Evolutionary conservation across 2,113 vertebrate species (phyloP).

Genomic region (Pelobates fuscus): DNA sequence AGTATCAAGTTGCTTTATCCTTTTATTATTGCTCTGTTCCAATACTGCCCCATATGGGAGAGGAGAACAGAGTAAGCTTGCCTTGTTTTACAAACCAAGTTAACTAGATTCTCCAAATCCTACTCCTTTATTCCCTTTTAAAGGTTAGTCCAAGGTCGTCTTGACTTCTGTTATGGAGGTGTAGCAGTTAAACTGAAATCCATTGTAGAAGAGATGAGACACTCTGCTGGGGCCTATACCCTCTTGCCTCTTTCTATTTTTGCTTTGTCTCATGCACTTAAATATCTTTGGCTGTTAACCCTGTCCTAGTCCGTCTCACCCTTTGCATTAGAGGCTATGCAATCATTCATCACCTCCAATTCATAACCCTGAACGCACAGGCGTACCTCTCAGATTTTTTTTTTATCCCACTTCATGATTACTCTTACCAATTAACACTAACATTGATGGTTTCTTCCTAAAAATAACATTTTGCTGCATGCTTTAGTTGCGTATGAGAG

Average conservation of each 20-base stretch:
- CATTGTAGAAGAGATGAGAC: slow-evolving; percentile 78
- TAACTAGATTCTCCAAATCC: too few species aligned
- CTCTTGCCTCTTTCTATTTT: slow-evolving; percentile 72
- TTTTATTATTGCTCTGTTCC: too few species aligned
- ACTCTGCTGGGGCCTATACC: slow-evolving; percentile 76
- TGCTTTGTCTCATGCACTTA: slow-evolving; percentile 65
- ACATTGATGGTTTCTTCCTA: slow-evolving; percentile 87
- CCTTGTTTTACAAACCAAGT: too few species aligned
- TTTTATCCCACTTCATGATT: slow-evolving; percentile 63
- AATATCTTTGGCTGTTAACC: slow-evolving; percentile 67
- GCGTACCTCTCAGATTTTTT: slow-evolving; percentile 61
- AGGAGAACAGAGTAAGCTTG: too few species aligned
- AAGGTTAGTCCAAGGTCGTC: background rate
- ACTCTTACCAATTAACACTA: slow-evolving; percentile 82
- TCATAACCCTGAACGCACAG: slow-evolving; percentile 28
- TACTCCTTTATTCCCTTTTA: too few species aligned
- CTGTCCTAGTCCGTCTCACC: slow-evolving; percentile 88
- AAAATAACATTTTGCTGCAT: slow-evolving; percentile 75
- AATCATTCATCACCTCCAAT: slow-evolving; percentile 84
- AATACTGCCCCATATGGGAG: too few species aligned
- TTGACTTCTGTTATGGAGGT: background rate
- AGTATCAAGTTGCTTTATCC: too few species aligned
- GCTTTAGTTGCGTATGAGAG: slow-evolving; percentile 58
- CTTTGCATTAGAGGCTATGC: slow-evolving; percentile 82
- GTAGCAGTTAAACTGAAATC: background rate